Evolutionary conservation across 92 coral and sea anemone genomes (phyloP), one percentile per base, ranked within the genome.

Genomic region (Heliopora coerulea): DNA sequence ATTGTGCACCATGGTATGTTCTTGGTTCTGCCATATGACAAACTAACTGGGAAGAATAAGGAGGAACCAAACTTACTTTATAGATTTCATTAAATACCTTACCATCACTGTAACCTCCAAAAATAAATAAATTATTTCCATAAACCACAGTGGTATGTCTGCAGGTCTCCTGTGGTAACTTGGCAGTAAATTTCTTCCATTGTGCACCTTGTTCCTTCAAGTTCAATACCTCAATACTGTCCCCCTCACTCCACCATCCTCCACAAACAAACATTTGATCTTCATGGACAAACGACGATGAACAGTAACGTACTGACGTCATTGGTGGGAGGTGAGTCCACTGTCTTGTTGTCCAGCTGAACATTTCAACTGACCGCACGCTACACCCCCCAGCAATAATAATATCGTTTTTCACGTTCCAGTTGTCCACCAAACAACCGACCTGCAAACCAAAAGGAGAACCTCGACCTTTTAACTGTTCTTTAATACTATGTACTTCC

Each of bases 101-200:
- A 4, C 31, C 50, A 37, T 21, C 41, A 11, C 48, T 15, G 28
- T 70, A 18, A 19, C 40, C 40, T 32, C 77, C 77, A 7, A 57
- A 57, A 70, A 70, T 70, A 15, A 70, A 20, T 40, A 70, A 14
- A 25, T 24, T 70, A 10, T 54, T 63, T 52, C 54, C 20, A 23
- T 52, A 52, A 31, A 70, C 64, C 14, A 33, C 26, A 62, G 48
- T 18, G 1, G 46, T 19, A 19, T 33, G 49, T 24, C 68, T 25
- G 8, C 12, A 32, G 26, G 20, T 19, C 42, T 32, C 12, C 18
- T 13, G 17, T 31, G 68, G 68, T 18, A 62, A 20, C 49, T 19
- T 21, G 26, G 23, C 48, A 8, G 68, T 46, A 18, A 62, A 62
- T 1, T 39, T 2, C 34, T 2, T 31, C 68, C 68, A 62, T 6